These are phyloP conservation scores for Samia ricini DNA, from an alignment of 1,140 invertebrate species.

Conservation along the genomic window DNA sequence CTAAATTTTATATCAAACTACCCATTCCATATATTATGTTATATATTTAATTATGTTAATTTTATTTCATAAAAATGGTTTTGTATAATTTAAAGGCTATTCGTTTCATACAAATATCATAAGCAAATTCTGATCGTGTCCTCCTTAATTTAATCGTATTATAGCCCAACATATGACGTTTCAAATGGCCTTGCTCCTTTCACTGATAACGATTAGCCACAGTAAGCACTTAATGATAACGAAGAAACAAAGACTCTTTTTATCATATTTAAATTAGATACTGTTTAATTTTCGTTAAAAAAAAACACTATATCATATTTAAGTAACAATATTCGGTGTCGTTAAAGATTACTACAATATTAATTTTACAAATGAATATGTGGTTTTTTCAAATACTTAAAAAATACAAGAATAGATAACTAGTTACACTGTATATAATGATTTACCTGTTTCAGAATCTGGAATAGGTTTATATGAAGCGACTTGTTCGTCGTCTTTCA, in stretches of 20 bases:
- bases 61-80: too few species aligned
- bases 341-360: too few species aligned
- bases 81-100: background rate
- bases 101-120: background rate
- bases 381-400: too few species aligned
- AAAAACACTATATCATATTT: too few species aligned
- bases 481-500: conserved; percentile 63
- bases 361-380: too few species aligned
- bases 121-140: background rate
- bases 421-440: background rate
- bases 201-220: too few species aligned
- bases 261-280: background rate
- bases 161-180: conserved; percentile 19
- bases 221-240: background rate
- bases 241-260: background rate
- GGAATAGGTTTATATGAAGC: conserved; percentile 80
- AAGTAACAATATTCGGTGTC: too few species aligned
- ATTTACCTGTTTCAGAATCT: conserved; percentile 78
- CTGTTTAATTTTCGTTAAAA: too few species aligned
- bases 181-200: conserved; percentile 18
- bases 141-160: conserved; percentile 14
- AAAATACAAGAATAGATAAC: background rate
- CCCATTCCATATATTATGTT: too few species aligned
- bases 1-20: background rate
- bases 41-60: too few species aligned